A percentile compares a stretch with the other conserved stretches of the same genome.
Evolutionary conservation across 35 echinoderm and acorn worm genomes (phyloP).

Genomic region (Lytechinus pictus): DNA sequence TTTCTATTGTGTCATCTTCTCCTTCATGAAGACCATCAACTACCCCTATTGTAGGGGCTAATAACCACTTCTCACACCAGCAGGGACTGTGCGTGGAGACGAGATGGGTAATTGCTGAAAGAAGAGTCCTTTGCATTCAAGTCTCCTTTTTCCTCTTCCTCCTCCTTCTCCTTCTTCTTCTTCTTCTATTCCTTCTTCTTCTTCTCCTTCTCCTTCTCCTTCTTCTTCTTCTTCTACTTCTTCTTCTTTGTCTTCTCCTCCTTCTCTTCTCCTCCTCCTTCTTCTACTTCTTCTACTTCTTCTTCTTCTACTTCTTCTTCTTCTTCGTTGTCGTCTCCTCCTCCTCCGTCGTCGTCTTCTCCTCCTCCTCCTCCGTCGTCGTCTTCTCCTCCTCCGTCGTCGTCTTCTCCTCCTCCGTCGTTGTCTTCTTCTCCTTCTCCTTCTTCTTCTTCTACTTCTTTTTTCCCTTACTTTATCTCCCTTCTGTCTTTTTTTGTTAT

Average conservation of each 20-base stretch:
- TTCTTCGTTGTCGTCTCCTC: too few species aligned
- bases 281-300: too few species aligned
- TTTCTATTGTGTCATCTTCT: constrained; percentile 4
- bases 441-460: background rate
- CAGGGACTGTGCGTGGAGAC: background rate
- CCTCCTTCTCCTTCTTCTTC: background rate
- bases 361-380: background rate
- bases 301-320: background rate
- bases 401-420: background rate
- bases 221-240: background rate
- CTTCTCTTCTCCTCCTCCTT: background rate
- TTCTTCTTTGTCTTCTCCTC: background rate
- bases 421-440: too few species aligned
- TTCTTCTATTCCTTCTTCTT: background rate
- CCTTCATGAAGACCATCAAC: background rate
- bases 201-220: background rate
- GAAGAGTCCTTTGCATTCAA: background rate
- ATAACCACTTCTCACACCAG: background rate
- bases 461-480: background rate
- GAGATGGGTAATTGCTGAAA: background rate
- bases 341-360: background rate
- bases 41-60: background rate
- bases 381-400: background rate
- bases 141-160: background rate
- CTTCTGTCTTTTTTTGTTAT: background rate